phyloP scores from a whole-genome alignment of 1,140 invertebrate genomes.

The Plectrocnemia conspersa region DNA sequence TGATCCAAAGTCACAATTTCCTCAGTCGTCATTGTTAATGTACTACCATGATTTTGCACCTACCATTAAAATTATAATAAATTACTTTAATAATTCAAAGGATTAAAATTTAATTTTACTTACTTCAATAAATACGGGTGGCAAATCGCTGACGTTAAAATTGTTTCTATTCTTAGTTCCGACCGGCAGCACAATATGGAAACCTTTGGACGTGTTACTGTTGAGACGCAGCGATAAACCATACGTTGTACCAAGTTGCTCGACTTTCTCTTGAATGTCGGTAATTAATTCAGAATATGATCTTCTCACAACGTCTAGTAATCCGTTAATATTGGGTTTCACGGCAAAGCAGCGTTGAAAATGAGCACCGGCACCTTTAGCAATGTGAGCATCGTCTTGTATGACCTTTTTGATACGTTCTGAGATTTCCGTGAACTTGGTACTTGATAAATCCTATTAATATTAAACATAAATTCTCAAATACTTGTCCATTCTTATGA shows the following conservation, averaged over 20 bases:
- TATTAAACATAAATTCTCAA: no score
- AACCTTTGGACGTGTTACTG: constrained; percentile 66
- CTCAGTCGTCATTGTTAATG: constrained; percentile 72
- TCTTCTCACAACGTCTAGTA: constrained; percentile 72
- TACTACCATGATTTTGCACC: constrained; percentile 59
- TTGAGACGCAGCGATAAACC: constrained; percentile 60
- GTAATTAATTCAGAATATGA: constrained; percentile 72
- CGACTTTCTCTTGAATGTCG: constrained; percentile 66
- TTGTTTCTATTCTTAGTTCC: constrained; percentile 43
- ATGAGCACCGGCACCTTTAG: constrained; percentile 63
- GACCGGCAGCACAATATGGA: constrained; percentile 65
- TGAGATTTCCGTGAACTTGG: constrained; percentile 53
- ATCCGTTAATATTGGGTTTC: constrained; percentile 65
- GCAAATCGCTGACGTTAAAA: constrained; percentile 56
- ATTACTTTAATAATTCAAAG: not conserved
- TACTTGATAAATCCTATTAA: constrained; percentile 46
- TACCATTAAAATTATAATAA: constrained; percentile 42
- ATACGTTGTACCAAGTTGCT: constrained; percentile 59
- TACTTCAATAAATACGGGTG: constrained; percentile 65
- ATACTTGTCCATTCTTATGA: no score
- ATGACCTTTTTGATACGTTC: constrained; percentile 64
- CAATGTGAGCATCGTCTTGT: constrained; percentile 63
- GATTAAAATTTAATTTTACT: not conserved
- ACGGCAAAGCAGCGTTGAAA: constrained; percentile 82
- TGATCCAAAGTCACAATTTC: constrained; percentile 65